Evolutionary conservation across 2,113 vertebrate genomes (phyloP), one percentile per base, ranked within the genome.

Genomic region (Barnardius zonarius): DNA sequence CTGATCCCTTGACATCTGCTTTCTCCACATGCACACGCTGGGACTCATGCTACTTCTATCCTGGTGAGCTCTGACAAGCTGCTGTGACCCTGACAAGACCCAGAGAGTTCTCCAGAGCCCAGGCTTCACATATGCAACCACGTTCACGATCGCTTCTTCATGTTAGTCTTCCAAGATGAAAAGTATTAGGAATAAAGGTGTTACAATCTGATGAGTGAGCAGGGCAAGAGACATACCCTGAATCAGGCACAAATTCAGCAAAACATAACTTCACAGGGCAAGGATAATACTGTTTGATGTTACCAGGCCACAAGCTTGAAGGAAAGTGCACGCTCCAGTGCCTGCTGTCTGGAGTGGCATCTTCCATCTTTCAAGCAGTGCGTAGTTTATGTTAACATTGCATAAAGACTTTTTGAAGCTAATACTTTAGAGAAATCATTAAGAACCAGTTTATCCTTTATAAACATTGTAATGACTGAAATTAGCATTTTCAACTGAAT

Each of bases 11-110:
- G 3, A 7, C 39, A 48, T 73, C 48, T 85, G 11, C 24, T 54
- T 75, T 35, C 67, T 68, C 52, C n/a, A 6, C 17, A 13, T 0
- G 2, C 24, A 8, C 0, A 0, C 22, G 5, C 41, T 49, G 33
- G 7, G 46, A 13, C 9, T 67, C 15, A 24, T 30, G 23, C 13
- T 69, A 0, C 31, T 16, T 41, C 11, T 31, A 82, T 46, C 14
- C 28, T 4, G 7, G 15, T 4, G 66, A 57, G 35, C 31, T 0
- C 0, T 22, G 28, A 23, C 0, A 0, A 41, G 68, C 15, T 20
- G 5, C 57, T 23, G 24, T n/a, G 41, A 54, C 37, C 35, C 68
- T 44, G 52, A 33, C 33, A 61, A 43, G 63, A 25, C 33, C 37
- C 55, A 59, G 27, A 23, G 9, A 25, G 33, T 24, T 43, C 37